Conservation (phyloP, 2,797 vertebrate species). For the Lophius americanus region DNA sequence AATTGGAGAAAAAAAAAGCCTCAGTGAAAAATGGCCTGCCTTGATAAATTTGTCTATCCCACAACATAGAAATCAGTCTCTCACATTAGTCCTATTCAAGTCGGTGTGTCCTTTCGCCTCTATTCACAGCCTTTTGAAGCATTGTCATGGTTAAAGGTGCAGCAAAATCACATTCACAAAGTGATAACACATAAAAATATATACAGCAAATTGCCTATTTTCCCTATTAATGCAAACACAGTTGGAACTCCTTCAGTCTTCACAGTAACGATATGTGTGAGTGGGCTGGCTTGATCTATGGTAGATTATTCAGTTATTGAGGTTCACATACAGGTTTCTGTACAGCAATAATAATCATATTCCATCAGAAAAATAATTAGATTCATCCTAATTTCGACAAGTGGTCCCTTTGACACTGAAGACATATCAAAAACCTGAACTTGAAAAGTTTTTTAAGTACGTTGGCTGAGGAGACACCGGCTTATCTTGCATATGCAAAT, state of each 20-base stretch:
- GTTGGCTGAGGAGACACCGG: conserved; percentile 45
- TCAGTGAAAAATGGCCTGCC: conserved; percentile 50
- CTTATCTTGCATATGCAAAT: conserved; percentile 75
- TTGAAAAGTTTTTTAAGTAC: conserved; percentile 46
- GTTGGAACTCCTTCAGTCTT: conserved; percentile 29
- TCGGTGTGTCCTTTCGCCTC: conserved; percentile 35
- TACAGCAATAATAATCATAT: conserved; percentile 48
- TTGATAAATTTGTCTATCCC: conserved; percentile 46
- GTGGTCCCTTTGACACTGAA: conserved; percentile 67
- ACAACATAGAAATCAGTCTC: conserved; percentile 51
- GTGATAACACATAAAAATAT: conserved; percentile 67
- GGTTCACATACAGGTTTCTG: conserved; percentile 55
- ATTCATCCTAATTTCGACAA: conserved; percentile 59
- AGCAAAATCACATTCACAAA: conserved; percentile 48
- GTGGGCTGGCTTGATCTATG: conserved; percentile 49
- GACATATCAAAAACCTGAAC: conserved; percentile 59
- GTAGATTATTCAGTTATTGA: conserved; percentile 38
- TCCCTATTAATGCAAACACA: conserved; percentile 14
- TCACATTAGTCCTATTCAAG: conserved; percentile 39
- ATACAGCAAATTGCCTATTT: conserved; percentile 53
- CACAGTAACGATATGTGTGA: conserved; percentile 47
- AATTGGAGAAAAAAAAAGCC: conserved; percentile 27
- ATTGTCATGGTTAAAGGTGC: conserved; percentile 44
- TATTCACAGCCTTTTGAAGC: conserved; percentile 57
- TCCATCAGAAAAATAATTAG: conserved; percentile 67